Evolutionary conservation across 92 coral and sea anemone species (phyloP).

Genomic region (Epizoanthus scotinus): DNA sequence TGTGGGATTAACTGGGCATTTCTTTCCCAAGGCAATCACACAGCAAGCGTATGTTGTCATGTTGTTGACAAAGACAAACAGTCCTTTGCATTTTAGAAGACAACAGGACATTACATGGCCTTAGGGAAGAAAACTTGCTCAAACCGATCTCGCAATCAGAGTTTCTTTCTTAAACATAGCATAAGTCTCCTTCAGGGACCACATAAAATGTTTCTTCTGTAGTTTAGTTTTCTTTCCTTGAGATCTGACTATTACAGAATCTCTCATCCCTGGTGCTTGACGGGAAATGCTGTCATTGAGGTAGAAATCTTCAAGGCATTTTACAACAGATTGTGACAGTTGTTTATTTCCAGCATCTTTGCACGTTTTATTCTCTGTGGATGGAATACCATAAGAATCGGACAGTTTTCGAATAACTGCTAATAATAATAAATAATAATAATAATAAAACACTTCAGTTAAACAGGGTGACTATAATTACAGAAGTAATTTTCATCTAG

Average conservation of each 20-base stretch:
- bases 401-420: slow-evolving; percentile 26
- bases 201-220: slow-evolving; percentile 39
- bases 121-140: slow-evolving; percentile 33
- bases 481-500: no score
- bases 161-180: no score
- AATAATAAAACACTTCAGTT: no score
- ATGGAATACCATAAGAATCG: slow-evolving; percentile 14
- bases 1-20: slow-evolving; percentile 38
- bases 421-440: no score
- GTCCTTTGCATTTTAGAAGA: slow-evolving; percentile 38
- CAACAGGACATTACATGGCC: slow-evolving; percentile 48
- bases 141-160: slow-evolving; percentile 31
- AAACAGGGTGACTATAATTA: no score
- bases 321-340: slow-evolving; percentile 32
- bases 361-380: slow-evolving; percentile 9
- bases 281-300: slow-evolving; percentile 30
- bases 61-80: slow-evolving; percentile 48
- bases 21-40: slow-evolving; percentile 34
- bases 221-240: slow-evolving; percentile 38
- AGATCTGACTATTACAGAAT: slow-evolving; percentile 34
- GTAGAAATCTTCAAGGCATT: slow-evolving; percentile 34
- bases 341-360: slow-evolving; percentile 29
- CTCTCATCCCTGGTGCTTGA: slow-evolving; percentile 43
- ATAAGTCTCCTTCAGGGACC: slow-evolving; percentile 41
- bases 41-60: slow-evolving; percentile 43